These are phyloP conservation scores for Poecilobothrus nobilitatus DNA, from an alignment of 2,888 invertebrate genomes.

Conservation along the genomic window DNA sequence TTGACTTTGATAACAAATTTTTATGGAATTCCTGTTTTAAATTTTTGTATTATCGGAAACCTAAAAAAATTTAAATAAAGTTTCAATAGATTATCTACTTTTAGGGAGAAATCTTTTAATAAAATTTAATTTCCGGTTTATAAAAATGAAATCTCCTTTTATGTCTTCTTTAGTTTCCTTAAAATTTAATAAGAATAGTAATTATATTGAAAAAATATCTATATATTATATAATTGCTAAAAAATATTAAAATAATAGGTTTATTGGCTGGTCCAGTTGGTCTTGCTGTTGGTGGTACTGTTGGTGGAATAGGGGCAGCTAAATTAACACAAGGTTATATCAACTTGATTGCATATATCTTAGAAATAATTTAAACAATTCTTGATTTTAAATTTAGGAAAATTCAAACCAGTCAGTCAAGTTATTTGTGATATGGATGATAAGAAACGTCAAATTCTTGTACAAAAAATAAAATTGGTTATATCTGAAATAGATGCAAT, in stretches of 20 bases:
- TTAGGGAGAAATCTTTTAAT: no score
- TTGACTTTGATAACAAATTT: background rate
- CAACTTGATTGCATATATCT: background rate
- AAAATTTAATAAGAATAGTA: background rate
- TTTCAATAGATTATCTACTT: background rate
- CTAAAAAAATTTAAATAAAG: background rate
- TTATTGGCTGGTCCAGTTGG: slow-evolving; percentile 34
- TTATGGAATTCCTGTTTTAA: background rate
- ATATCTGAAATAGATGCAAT: slow-evolving; percentile 33
- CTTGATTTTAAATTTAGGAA: slow-evolving; percentile 26
- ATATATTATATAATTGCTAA: no score
- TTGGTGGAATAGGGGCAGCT: slow-evolving; percentile 37
- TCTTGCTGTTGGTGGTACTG: slow-evolving; percentile 37
- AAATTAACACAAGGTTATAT: slow-evolving; percentile 34
- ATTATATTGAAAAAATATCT: background rate
- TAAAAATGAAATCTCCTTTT: background rate
- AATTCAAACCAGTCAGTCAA: slow-evolving; percentile 38
- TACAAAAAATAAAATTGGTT: slow-evolving; percentile 33
- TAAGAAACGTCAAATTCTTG: slow-evolving; percentile 32
- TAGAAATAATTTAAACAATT: background rate
- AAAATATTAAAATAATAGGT: background rate
- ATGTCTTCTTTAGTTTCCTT: background rate
- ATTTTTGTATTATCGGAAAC: background rate
- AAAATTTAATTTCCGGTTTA: background rate
- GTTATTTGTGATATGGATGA: slow-evolving; percentile 38